Conservation (phyloP, 2,888 invertebrate genomes). For the Smittia sp. region DNA sequence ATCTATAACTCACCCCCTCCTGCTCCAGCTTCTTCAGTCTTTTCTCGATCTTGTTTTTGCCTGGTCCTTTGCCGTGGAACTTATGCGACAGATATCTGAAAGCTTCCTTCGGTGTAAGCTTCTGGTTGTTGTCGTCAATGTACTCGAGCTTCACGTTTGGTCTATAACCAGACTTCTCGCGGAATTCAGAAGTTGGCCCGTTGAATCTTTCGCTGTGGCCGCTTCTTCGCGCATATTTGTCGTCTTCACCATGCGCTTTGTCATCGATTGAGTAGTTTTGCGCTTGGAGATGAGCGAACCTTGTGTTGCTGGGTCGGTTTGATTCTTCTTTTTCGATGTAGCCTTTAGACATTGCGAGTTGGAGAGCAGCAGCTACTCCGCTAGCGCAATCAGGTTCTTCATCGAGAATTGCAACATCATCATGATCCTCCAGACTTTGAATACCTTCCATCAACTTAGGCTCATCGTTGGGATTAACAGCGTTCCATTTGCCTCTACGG, state of each 20-base stretch:
- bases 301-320: constrained; percentile 68
- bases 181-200: constrained; percentile 88
- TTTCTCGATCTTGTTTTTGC: constrained; percentile 98
- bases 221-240: constrained; percentile 65
- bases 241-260: constrained; percentile 76
- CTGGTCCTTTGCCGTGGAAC: constrained; percentile 99
- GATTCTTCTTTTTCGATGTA: constrained; percentile 81
- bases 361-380: constrained; percentile 90
- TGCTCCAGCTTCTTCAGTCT: constrained; percentile 91
- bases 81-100: constrained; percentile 95
- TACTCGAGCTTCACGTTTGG: constrained; percentile 96
- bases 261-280: constrained; percentile 79
- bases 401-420: constrained; percentile 62
- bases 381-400: constrained; percentile 88
- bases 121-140: constrained; percentile 92
- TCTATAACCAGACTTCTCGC: constrained; percentile 84
- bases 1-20: constrained; percentile 67
- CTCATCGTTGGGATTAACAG: constrained; percentile 65
- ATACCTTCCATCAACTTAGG: constrained; percentile 54
- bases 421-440: constrained; percentile 49
- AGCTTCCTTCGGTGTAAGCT: constrained; percentile 92
- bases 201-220: constrained; percentile 61
- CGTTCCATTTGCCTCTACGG: constrained; percentile 76
- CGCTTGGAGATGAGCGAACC: constrained; percentile 72
- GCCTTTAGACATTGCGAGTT: constrained; percentile 89